A percentile compares a stretch with the other conserved stretches of the same genome.
These are phyloP conservation scores for Pogonomyrmex barbatus DNA, from an alignment of 1,140 invertebrate genomes.

Conservation along the genomic window DNA sequence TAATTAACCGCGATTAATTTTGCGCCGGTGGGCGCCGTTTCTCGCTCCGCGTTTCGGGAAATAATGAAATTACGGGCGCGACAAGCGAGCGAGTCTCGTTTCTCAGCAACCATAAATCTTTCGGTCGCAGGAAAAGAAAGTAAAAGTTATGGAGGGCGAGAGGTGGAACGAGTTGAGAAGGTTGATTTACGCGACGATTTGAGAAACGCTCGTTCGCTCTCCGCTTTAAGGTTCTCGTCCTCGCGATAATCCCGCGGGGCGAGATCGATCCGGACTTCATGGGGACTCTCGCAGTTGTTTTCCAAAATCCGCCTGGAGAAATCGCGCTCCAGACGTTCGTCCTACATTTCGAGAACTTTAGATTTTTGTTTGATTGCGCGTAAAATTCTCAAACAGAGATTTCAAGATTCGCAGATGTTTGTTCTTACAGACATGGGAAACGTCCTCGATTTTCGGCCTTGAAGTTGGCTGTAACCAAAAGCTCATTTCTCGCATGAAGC, in stretches of 20 bases:
- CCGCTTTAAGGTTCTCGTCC: slow-evolving; percentile 11
- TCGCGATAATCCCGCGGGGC: slow-evolving; percentile 26
- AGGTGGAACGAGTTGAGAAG: neutral
- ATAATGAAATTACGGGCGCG: slow-evolving; percentile 53
- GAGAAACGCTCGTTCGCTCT: slow-evolving; percentile 9
- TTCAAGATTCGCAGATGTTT: neutral
- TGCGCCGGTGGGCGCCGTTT: slow-evolving; percentile 1
- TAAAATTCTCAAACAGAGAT: slow-evolving; percentile 4
- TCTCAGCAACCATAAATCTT: slow-evolving; percentile 42
- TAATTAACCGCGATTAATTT: slow-evolving; percentile 63
- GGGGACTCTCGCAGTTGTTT: neutral
- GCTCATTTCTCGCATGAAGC: neutral
- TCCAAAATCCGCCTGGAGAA: neutral
- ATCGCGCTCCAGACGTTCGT: neutral
- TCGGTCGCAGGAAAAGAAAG: slow-evolving; percentile 32
- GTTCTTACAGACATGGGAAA: neutral
- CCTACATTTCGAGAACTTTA: neutral
- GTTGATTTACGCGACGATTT: slow-evolving; percentile 52
- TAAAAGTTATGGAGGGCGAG: slow-evolving; percentile 44
- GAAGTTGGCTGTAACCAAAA: neutral
- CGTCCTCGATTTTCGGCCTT: neutral
- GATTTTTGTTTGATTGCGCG: neutral
- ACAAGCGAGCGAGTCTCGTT: slow-evolving; percentile 53
- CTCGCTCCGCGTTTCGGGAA: slow-evolving; percentile 38
- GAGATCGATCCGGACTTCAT: slow-evolving; percentile 19